Evolutionary conservation across 2,888 invertebrate genomes (phyloP).

Genomic region (Eristalis intricaria): DNA sequence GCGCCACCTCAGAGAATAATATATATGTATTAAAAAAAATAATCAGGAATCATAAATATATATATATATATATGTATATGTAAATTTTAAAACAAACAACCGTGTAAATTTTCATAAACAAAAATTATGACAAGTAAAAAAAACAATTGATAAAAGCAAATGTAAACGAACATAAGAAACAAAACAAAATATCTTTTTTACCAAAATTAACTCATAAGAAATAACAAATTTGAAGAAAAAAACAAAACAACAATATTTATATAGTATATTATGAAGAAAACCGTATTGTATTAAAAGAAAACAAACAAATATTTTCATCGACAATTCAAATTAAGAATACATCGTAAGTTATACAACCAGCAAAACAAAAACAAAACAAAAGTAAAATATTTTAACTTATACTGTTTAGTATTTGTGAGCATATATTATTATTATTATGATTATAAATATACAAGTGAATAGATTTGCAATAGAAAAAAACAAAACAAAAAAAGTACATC

Average conservation of each 20-base stretch:
- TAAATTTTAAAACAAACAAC: conserved; percentile 25
- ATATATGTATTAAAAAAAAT: conserved; percentile 36
- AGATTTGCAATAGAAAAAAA: conserved; percentile 61
- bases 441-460: conserved; percentile 50
- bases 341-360: conserved; percentile 69
- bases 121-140: conserved; percentile 59
- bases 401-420: conserved; percentile 47
- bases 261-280: conserved; percentile 34
- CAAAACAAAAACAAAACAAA: conserved; percentile 33
- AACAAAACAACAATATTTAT: conserved; percentile 65
- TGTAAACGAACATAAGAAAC: conserved; percentile 40
- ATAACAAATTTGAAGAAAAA: conserved; percentile 47
- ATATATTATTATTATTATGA: conserved; percentile 47
- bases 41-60: conserved; percentile 41
- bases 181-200: conserved; percentile 69
- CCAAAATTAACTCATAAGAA: conserved; percentile 69
- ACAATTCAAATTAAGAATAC: conserved; percentile 66
- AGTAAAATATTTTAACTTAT: conserved; percentile 62
- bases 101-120: conserved; percentile 58
- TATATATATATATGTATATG: conserved; percentile 33
- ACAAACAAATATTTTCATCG: conserved; percentile 67
- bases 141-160: conserved; percentile 3
- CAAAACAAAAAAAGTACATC: conserved; percentile 1
- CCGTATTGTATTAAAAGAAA: conserved; percentile 66
- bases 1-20: conserved; percentile 69